Base-by-base conservation (phyloP, 2,888 invertebrate genomes). In the Helobdella robusta region DNA sequence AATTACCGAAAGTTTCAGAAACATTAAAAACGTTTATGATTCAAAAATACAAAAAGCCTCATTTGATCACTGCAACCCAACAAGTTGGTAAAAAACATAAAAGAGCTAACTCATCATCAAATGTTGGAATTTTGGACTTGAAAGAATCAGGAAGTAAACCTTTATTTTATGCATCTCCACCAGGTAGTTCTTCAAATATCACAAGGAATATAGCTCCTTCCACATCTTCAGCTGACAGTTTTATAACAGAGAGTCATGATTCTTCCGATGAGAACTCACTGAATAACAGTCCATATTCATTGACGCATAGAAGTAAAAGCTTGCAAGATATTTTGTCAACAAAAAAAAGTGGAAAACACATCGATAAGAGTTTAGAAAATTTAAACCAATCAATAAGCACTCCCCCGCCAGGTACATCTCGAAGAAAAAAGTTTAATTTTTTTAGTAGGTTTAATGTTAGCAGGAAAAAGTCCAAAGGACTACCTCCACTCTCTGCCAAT, bases 41-140 rank as follows among this genome's bases (percentile, higher is more conserved):
- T n/a, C 58, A 67, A 32, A 65, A 68, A 23, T 62, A 65, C 5
- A 59, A 48, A 40, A 69, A 66, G 20, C 71, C 70, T 15, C 69
- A 67, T 46, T 60, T 67, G 1, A 59, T 70, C 25, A 68, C 68
- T n/a, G 65, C 50, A 28, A 67, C 65, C 25, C 34, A 50, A 6
- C 63, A 48, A n/a, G 25, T 34, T 25, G 18, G 46, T 58, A 28
- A 46, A 44, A n/a, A 66, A 62, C 35, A 36, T 15, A 11, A 30
- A 34, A 3, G 64, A 4, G 23, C 30, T 25, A 58, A 59, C 36
- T 35, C 40, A n/a, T 48, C 40, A 28, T n/a, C 30, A 3, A 35
- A 18, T 48, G 40, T 35, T 15, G 30, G 20, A 18, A 23, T 32
- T 8, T 23, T 28, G n/a, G 64, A 36, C 1, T 36, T 30, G 44